These are phyloP conservation scores for Dasypolia templi DNA, from an alignment of 2,888 invertebrate species.

Conservation along the genomic window DNA sequence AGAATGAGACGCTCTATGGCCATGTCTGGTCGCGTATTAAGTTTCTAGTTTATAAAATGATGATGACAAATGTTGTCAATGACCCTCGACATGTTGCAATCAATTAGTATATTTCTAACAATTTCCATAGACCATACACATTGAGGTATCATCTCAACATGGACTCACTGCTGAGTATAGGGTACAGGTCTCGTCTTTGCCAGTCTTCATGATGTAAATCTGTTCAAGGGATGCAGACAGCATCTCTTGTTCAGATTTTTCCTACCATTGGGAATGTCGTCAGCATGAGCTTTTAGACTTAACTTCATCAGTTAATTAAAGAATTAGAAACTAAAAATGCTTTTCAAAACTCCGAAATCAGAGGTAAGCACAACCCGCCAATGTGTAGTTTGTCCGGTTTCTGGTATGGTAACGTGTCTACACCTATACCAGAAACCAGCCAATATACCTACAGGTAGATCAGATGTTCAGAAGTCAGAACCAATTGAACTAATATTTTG, in stretches of 20 bases:
- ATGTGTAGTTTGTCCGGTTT: not conserved
- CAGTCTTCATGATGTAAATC: not conserved
- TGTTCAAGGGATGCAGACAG: no score
- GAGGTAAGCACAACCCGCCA: not conserved
- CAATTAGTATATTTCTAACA: constrained; percentile 5
- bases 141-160: not conserved
- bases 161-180: not conserved
- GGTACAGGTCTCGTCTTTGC: no score
- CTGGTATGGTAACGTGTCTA: not conserved
- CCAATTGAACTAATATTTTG: no score
- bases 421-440: not conserved
- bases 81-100: constrained; percentile 24
- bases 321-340: not conserved
- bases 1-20: constrained; percentile 10
- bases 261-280: not conserved
- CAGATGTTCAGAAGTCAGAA: not conserved
- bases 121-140: not conserved
- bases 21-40: constrained; percentile 17
- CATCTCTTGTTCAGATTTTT: not conserved
- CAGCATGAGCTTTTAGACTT: not conserved
- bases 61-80: constrained; percentile 32
- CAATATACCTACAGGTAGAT: not conserved
- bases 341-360: not conserved
- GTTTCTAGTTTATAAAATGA: constrained; percentile 1
- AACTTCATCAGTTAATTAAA: not conserved